Conservation (phyloP, 2,888 invertebrate genomes). For the Shargacucullia verbasci region DNA sequence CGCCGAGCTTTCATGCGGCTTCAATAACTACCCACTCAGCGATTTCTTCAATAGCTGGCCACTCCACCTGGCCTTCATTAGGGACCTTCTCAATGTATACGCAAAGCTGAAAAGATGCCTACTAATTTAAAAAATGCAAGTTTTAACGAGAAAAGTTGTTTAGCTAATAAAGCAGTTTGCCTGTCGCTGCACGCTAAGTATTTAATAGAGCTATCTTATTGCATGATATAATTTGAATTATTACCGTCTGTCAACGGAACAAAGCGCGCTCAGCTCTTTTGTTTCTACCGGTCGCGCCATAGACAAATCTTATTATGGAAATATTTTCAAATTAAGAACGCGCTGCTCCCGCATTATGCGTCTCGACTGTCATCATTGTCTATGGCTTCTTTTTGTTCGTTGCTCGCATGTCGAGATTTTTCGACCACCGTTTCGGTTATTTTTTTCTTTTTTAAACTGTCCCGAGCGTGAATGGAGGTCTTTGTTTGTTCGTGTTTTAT, state of each 20-base stretch:
- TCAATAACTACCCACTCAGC: conserved; percentile 88
- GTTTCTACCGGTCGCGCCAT: conserved; percentile 83
- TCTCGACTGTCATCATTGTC: conserved; percentile 88
- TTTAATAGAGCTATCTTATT: conserved; percentile 73
- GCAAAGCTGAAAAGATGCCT: conserved; percentile 79
- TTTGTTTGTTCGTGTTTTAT: conserved; percentile 89
- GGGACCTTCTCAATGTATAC: conserved; percentile 80
- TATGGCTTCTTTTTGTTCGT: conserved; percentile 86
- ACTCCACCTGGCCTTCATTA: conserved; percentile 88
- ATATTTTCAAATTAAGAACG: conserved; percentile 89
- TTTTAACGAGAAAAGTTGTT: conserved; percentile 83
- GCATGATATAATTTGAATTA: conserved; percentile 82
- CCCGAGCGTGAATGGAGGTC: conserved; percentile 86
- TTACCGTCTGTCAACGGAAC: conserved; percentile 81
- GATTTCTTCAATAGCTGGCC: conserved; percentile 85
- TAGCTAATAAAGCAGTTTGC: conserved; percentile 77
- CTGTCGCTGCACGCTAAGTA: conserved; percentile 34
- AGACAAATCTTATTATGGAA: conserved; percentile 89
- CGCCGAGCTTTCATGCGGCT: conserved; percentile 84
- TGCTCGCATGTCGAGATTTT: conserved; percentile 87
- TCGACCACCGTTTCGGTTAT: conserved; percentile 89
- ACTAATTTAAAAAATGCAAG: conserved; percentile 80
- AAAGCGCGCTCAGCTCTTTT: conserved; percentile 81
- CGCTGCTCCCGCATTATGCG: conserved; percentile 89
- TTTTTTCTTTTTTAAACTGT: conserved; percentile 82